Base-by-base conservation (phyloP, 2,113 vertebrate species). In the Cololabis saira region DNA sequence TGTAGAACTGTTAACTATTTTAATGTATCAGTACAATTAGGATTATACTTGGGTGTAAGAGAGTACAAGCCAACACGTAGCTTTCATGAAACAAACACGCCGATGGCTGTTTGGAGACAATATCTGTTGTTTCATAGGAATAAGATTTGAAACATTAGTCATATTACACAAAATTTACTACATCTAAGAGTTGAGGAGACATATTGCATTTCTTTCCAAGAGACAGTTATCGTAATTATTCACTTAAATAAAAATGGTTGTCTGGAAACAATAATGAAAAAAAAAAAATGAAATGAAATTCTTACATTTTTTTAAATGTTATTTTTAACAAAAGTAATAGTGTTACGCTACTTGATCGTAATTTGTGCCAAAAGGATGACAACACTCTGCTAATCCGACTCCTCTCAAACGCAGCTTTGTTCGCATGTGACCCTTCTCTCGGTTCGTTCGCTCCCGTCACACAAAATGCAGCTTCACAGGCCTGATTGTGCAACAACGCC, bases 401-500 rank as follows among this genome's bases (percentile, higher is more conserved):
- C 8, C 30, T 45, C 22, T 37, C 24, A 43, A 45, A 67, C 22
- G 33, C 27, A 1, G 0, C 58, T 1, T 4, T 0, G 21, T 45
- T 57, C 51, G 51, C 44, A 45, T 68, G 68, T 42, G 18, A 72
- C 47, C 61, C 18, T 54, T 41, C 1, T 16, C 12, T 63, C 2
- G 6, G 42, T 33, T 63, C 9, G 42, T 33, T 63, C 49, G 9
- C 49, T n/a, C 48, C 42, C 12, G 27, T 69, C 71, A 51, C 6
- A 33, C 51, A 5, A n/a, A 15, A 40, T 3, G 47, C 73, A 67
- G 37, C 75, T 67, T 66, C 79, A 60, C 70, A 9, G 45, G n/a
- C 41, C 49, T 52, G 74, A 57, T 83, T 72, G 68, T 30, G 78
- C 72, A 83, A 86, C 70, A 53, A 21, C 8, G 68, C 76, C 82